Evolutionary conservation across 1,140 invertebrate species (phyloP), one percentile per base, ranked within the genome.

Genomic region (Cataglyphis hispanica): DNA sequence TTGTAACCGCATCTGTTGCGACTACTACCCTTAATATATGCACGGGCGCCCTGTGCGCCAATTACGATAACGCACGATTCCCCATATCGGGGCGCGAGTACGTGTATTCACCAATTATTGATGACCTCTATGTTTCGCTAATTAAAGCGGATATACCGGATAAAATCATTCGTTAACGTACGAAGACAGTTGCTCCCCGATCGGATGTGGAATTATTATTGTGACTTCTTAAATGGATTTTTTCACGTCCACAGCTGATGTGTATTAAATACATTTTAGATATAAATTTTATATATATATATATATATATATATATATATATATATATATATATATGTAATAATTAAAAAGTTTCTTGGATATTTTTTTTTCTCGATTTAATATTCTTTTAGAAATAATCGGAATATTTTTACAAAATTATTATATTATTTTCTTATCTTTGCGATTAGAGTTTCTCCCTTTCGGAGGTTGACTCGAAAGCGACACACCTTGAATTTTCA

Each of bases 11-110:
- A 67, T 67, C 53, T 80, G 78, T 72, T 69, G 53, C 27, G 53
- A 58, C 67, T 58, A 72, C 16, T 67, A 16, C 27, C 40, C 53
- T 27, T 83, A 74, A 83, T 74, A 27, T 74, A 83, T 83, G 67
- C 67, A 46, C 6, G 61, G 46, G 46, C 58, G 74, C 76, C 50
- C 53, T 6, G 13, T 81, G 37, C 78, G 53, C 78, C 78, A 83
- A 74, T 83, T 83, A 83, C 60, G 78, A 83, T 83, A 83, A 83
- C 78, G 13, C 78, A 83, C 61, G 60, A 83, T 43, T 83, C 67
- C 22, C 78, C 53, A n/a, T 83, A 83, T 83, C 78, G 53, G 16
- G 13, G 25, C 31, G 19, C 16, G 37, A 46, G 0, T 46, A 13
- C 25, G 7, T 61, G 37, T 46, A 74, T 83, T 61, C 78, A 46